Percentiles rank a stretch among this genome's conserved stretches.
phyloP scores from a whole-genome alignment of 2,113 vertebrate species.

The Struthio camelus region DNA sequence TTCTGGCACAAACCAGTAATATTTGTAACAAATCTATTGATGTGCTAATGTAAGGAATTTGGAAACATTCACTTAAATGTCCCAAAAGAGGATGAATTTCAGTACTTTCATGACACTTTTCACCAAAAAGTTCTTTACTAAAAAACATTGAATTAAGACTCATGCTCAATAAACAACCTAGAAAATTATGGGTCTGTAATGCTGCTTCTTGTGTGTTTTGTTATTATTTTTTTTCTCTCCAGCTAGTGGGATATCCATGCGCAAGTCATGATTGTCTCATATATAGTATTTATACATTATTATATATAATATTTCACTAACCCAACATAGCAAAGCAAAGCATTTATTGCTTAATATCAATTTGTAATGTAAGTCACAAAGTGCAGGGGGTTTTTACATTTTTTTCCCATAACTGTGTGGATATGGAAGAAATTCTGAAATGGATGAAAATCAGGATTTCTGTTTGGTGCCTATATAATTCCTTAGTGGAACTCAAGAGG shows the following conservation, averaged over 20 bases:
- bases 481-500: not conserved
- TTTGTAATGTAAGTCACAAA: constrained; percentile 3
- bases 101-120: not conserved
- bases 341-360: not conserved
- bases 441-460: not conserved
- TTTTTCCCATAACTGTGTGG: not conserved
- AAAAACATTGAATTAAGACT: not conserved
- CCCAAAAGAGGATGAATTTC: constrained; percentile 27
- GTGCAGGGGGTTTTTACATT: not conserved
- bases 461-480: not conserved
- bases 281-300: not conserved
- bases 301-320: not conserved
- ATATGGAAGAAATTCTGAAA: constrained; percentile 22
- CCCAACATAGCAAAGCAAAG: not conserved
- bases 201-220: not conserved
- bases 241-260: not conserved
- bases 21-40: constrained; percentile 36
- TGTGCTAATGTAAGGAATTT: constrained; percentile 45
- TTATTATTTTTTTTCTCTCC: not conserved
- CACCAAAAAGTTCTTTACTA: not conserved
- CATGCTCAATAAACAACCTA: constrained; percentile 1
- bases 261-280: not conserved
- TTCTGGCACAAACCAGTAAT: constrained; percentile 42
- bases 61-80: constrained; percentile 1
- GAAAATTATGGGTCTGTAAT: not conserved